Percentiles rank a stretch among this genome's conserved stretches.
phyloP scores from a whole-genome alignment of 2,888 invertebrate genomes.

The Xestia rhomboidea region DNA sequence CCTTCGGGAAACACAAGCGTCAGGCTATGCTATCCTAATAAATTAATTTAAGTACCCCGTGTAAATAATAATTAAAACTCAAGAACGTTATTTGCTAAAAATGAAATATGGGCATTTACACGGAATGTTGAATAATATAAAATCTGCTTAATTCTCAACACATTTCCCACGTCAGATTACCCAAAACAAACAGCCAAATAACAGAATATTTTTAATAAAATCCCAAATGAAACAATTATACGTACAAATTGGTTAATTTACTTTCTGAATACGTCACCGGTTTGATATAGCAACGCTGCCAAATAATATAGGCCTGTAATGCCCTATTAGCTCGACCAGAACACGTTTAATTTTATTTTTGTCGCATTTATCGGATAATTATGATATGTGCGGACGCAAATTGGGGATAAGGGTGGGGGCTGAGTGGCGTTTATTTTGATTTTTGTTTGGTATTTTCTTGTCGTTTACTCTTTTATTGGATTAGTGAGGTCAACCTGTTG shows the following conservation, averaged over 20 bases:
- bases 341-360: conserved; percentile 72
- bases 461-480: not conserved
- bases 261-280: conserved; percentile 60
- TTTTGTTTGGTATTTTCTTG: not conserved
- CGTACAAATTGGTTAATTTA: conserved; percentile 65
- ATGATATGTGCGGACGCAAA: conserved; percentile 69
- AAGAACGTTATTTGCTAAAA: conserved; percentile 10
- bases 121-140: conserved; percentile 19
- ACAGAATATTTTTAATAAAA: conserved; percentile 55
- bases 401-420: conserved; percentile 58
- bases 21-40: not conserved
- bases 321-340: conserved; percentile 53
- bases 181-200: conserved; percentile 53
- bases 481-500: not conserved
- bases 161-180: conserved; percentile 39
- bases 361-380: conserved; percentile 70
- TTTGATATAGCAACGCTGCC: conserved; percentile 55
- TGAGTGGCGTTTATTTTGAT: conserved; percentile 43
- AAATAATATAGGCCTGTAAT: conserved; percentile 63
- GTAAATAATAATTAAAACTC: conserved; percentile 5
- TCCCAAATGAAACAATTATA: conserved; percentile 61
- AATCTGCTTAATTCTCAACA: conserved; percentile 47
- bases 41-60: not conserved
- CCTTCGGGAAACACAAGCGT: not conserved
- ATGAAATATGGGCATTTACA: conserved; percentile 6